These are phyloP conservation scores for Thaleichthys pacificus DNA, from an alignment of 2,797 vertebrate genomes.

Conservation along the genomic window DNA sequence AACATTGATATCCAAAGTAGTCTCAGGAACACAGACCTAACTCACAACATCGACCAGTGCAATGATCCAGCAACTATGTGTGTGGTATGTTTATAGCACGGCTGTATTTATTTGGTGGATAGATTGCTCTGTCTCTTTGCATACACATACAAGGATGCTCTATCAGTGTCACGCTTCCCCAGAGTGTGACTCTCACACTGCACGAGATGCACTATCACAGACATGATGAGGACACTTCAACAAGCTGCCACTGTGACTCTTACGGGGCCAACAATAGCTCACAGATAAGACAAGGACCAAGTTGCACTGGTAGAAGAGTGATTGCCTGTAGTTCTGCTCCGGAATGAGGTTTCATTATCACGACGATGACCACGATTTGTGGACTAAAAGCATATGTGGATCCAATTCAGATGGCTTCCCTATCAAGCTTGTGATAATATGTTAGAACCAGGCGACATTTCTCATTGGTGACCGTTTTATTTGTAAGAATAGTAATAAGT, in stretches of 20 bases:
- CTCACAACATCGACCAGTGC: too few species aligned
- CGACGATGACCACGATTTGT: neutral
- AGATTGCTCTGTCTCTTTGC: conserved; percentile 28
- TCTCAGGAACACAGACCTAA: too few species aligned
- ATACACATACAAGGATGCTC: conserved; percentile 36
- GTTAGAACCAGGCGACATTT: too few species aligned
- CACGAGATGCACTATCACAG: conserved; percentile 59
- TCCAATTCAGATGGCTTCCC: too few species aligned
- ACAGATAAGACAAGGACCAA: conserved; percentile 62
- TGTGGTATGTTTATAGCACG: neutral
- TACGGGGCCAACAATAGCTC: conserved; percentile 59
- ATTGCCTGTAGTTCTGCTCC: conserved; percentile 22
- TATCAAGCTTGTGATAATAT: too few species aligned
- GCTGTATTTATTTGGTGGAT: conserved; percentile 6
- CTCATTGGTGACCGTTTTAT: too few species aligned
- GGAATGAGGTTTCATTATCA: conserved; percentile 6
- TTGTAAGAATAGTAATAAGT: too few species aligned
- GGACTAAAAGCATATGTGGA: neutral
- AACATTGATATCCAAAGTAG: too few species aligned
- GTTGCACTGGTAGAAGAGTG: conserved; percentile 25
- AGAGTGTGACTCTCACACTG: conserved; percentile 53
- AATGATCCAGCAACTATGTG: too few species aligned
- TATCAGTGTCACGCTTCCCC: conserved; percentile 36
- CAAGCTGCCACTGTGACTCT: conserved; percentile 56
- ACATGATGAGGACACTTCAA: conserved; percentile 64